Conservation (phyloP, 2,888 invertebrate species). For the Acanthopleura granulata region DNA sequence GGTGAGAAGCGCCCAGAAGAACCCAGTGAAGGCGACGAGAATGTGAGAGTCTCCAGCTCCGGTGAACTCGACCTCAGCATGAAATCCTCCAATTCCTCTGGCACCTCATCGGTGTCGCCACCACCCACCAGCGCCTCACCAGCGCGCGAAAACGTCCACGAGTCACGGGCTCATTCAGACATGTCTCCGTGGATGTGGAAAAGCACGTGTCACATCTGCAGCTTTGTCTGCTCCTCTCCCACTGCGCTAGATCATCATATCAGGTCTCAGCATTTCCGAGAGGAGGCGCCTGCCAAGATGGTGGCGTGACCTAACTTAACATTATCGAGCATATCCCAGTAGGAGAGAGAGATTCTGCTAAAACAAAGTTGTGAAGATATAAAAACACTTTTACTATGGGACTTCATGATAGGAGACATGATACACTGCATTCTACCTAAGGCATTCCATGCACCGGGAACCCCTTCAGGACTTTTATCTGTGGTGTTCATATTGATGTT, state of each 20-base stretch:
- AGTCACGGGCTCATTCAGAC: conserved; percentile 37
- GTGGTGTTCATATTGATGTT: too few species aligned
- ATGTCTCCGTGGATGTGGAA: conserved; percentile 64
- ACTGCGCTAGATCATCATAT: conserved; percentile 97
- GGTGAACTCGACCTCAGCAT: conserved; percentile 63
- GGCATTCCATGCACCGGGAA: conserved; percentile 4
- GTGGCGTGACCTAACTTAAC: conserved; percentile 28
- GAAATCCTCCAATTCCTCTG: conserved; percentile 43
- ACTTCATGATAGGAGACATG: too few species aligned
- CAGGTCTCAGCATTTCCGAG: conserved; percentile 79
- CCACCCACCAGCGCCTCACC: conserved; percentile 14
- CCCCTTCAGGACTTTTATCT: background rate
- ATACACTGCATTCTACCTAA: conserved; percentile 2
- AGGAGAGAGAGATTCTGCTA: too few species aligned
- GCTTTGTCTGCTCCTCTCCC: conserved; percentile 96
- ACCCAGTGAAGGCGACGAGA: background rate
- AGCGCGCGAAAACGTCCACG: conserved; percentile 29
- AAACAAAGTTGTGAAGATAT: too few species aligned
- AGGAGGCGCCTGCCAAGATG: conserved; percentile 38
- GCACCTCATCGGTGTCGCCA: conserved; percentile 27
- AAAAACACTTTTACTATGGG: too few species aligned
- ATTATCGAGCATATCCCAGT: too few species aligned
- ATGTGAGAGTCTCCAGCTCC: conserved; percentile 36
- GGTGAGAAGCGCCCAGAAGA: background rate
- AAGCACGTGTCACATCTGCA: conserved; percentile 78